Base-by-base conservation (phyloP, 2,888 invertebrate species). In the Chrysina gloriosa region DNA sequence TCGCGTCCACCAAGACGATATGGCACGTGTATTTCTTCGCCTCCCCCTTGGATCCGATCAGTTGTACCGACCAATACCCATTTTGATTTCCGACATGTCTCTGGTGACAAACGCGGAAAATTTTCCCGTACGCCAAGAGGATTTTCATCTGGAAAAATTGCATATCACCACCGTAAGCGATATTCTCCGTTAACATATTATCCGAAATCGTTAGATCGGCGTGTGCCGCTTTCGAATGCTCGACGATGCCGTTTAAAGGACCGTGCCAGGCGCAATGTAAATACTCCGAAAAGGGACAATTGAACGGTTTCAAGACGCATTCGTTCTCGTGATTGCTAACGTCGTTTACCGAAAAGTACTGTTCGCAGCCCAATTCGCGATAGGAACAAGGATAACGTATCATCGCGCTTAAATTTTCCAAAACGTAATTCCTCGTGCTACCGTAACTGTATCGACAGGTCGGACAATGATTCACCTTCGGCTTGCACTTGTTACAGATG, bases 381-480 rank as follows among this genome's bases (percentile, higher is more conserved):
- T 78, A 79, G 19, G 73, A 66, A 68, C 81, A 81, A 3, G 80
- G 77, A 68, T 79, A 80, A 27, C 73, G 74, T 0, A 80, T 73
- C 11, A 74, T 74, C 23, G 74, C 69, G 31, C 79, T 79, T 11
- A 81, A 67, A 0, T 76, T 77, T 74, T 81, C 81, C 45, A 81
- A 70, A 1, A 78, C 76, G 67, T 78, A 81, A 70, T 81, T 81
- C 47, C 81, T 70, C 0, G 78, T 80, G 52, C 73, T 77, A 31
- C 79, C 80, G 70, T 79, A 79, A 21, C 73, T 70, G 0, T 76
- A 73, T 39, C 79, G 72, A 50, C 81, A 81, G 1, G 77, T 79
- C 6, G 81, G 81, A 58, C 81, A 81, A 54, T 76, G 77, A 21
- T 77, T 76, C 25, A 80, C 56, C 66, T 78, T 76, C 7, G 79